Evolutionary conservation across 2,797 vertebrate genomes (phyloP), one percentile per base, ranked within the genome.

Genomic region (Crypturellus tataupa): DNA sequence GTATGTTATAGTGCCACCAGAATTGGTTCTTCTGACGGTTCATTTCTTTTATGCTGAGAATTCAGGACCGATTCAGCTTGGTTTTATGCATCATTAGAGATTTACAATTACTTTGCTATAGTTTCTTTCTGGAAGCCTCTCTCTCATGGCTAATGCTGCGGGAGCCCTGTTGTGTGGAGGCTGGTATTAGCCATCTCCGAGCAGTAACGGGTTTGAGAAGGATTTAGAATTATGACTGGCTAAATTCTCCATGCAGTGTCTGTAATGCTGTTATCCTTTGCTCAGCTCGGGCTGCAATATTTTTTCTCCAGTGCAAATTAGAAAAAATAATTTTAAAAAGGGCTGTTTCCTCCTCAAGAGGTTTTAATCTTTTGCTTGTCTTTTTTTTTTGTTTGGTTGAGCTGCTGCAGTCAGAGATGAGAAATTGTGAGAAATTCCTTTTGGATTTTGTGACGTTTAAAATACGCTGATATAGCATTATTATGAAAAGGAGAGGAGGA

Each of bases 21-120:
- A 96, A 97, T 93, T 88, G 87, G 87, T 95, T 95, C 91, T 94
- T 96, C 95, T 69, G 93, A 96, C 92, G 96, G 80, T 89, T 97
- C 91, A 87, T 97, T 97, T 97, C 91, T 93, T 96, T 96, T 95
- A 90, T 83, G 93, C 85, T 92, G 94, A 96, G 92, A 96, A 95
- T 96, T 96, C 91, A 90, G 91, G 93, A 80, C 94, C 94, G 94
- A 97, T 97, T 97, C 93, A 96, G 87, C 90, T 87, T 40, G 79
- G 83, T 93, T 97, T 94, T 97, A 97, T 97, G 95, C 96, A 97
- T 97, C 97, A 97, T 97, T 98, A 97, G 94, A 97, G 92, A 95
- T 93, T 96, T 89, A 97, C 93, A 97, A 97, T 96, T 96, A 96
- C 93, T 95, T 92, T 87, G 94, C 95, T 97, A 96, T 96, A 96